A percentile compares a stretch with the other conserved stretches of the same genome.
phyloP scores from a whole-genome alignment of 2,797 vertebrate species.

The Phoebastria nigripes region DNA sequence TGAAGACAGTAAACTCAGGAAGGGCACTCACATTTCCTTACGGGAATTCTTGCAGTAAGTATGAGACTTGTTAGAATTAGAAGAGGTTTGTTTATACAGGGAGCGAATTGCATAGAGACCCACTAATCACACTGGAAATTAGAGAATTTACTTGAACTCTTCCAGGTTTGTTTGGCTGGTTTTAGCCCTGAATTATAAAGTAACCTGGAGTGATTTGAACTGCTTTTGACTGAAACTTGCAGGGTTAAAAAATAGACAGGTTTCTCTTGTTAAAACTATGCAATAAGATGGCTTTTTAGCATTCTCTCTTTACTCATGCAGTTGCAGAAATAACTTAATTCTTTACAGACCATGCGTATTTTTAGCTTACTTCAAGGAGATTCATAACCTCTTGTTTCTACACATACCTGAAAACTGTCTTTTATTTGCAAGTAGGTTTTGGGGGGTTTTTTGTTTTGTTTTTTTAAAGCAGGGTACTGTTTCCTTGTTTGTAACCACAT shows the following conservation, averaged over 20 bases:
- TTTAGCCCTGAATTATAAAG: background rate
- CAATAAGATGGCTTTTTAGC: background rate
- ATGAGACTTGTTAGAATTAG: background rate
- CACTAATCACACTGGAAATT: background rate
- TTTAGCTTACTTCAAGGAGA: conserved; percentile 1
- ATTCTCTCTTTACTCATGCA: background rate
- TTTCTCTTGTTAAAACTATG: background rate
- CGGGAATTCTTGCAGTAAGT: background rate
- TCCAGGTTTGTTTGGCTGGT: background rate
- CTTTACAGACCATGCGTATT: background rate
- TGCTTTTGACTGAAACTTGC: background rate
- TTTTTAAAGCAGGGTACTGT: background rate
- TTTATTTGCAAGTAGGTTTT: conserved; percentile 13
- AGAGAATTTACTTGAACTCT: background rate
- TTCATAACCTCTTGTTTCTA: background rate
- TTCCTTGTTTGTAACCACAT: conserved; percentile 71
- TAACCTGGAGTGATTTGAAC: background rate
- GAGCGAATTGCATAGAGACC: background rate
- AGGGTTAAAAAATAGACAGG: background rate
- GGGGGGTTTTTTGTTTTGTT: background rate
- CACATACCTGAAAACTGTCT: conserved; percentile 36
- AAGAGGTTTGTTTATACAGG: background rate
- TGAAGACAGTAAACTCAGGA: background rate
- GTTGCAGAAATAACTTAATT: background rate
- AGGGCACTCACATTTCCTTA: background rate